phyloP scores from a whole-genome alignment of 2,113 vertebrate species.

The Ibidorhyncha struthersii region DNA sequence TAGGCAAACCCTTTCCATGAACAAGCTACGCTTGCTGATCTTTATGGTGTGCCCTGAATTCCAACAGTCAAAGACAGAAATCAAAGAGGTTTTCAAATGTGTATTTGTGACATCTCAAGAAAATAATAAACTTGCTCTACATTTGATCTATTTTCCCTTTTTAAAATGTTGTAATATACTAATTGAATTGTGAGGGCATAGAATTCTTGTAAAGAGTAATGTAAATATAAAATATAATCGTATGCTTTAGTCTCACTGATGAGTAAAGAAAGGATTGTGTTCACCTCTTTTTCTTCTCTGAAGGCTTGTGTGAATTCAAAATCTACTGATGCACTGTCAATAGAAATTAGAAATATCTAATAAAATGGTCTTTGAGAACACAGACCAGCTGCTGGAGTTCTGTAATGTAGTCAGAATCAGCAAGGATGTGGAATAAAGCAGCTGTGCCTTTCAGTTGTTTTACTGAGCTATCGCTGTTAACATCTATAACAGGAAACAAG shows the following conservation, averaged over 20 bases:
- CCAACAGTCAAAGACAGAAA: not conserved
- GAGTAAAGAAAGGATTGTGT: constrained; percentile 14
- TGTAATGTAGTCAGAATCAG: constrained; percentile 66
- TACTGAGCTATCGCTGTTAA: constrained; percentile 41
- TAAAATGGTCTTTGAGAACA: constrained; percentile 70
- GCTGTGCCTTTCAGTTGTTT: constrained; percentile 68
- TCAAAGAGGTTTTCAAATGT: not conserved
- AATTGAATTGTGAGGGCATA: constrained; percentile 35
- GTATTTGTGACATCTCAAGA: not conserved
- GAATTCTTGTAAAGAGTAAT: constrained; percentile 33
- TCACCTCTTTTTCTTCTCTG: constrained; percentile 32
- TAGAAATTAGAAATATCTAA: constrained; percentile 74
- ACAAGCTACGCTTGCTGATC: not conserved
- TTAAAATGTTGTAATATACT: constrained; percentile 28
- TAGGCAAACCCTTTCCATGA: not conserved
- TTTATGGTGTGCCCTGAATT: not conserved
- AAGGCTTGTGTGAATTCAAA: constrained; percentile 61
- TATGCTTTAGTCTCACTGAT: constrained; percentile 7
- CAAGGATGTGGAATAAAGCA: constrained; percentile 73
- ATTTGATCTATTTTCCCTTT: constrained; percentile 39
- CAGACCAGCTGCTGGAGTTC: constrained; percentile 71
- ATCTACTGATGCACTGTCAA: constrained; percentile 53
- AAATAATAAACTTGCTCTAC: not conserved
- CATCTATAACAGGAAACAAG: constrained; percentile 48
- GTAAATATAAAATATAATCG: constrained; percentile 15